Conservation (phyloP, 2,113 vertebrate genomes). For the Plotosus lineatus region DNA sequence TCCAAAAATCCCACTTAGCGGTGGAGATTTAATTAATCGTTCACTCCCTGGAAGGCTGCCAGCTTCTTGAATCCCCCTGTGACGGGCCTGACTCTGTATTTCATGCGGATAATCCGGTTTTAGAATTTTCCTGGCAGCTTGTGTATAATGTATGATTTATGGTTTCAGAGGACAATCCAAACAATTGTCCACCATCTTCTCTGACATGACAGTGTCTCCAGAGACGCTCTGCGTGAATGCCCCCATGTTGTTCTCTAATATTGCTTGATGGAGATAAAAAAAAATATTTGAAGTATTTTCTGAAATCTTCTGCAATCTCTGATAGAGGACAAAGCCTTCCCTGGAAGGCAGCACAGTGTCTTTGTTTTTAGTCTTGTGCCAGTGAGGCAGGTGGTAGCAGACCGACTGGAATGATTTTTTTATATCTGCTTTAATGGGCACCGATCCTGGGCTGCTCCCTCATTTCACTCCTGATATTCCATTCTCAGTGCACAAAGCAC, state of each 20-base stretch:
- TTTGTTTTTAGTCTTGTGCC: slow-evolving; percentile 50
- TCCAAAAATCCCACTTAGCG: slow-evolving; percentile 35
- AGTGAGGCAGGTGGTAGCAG: slow-evolving; percentile 50
- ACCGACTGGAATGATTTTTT: slow-evolving; percentile 55
- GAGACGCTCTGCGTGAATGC: slow-evolving; percentile 27
- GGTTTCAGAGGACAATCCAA: slow-evolving; percentile 7
- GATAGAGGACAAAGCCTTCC: neutral
- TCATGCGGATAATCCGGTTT: slow-evolving; percentile 48
- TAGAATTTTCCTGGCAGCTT: slow-evolving; percentile 41
- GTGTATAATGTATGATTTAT: slow-evolving; percentile 48
- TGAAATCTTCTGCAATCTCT: neutral
- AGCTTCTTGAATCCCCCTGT: slow-evolving; percentile 29
- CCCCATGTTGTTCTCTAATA: slow-evolving; percentile 20
- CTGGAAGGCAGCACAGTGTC: neutral
- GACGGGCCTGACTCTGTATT: slow-evolving; percentile 45
- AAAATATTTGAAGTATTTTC: slow-evolving; percentile 22
- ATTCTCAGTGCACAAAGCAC: slow-evolving; percentile 7
- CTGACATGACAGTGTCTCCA: slow-evolving; percentile 23
- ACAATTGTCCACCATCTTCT: slow-evolving; percentile 34
- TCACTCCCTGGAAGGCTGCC: slow-evolving; percentile 25
- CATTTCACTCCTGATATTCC: slow-evolving; percentile 43
- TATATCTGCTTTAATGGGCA: slow-evolving; percentile 55
- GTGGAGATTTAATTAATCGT: slow-evolving; percentile 53
- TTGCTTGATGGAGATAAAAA: slow-evolving; percentile 44
- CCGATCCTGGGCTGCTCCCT: slow-evolving; percentile 33